Percentiles rank a stretch among this genome's conserved stretches.
phyloP scores from a whole-genome alignment of 2,888 invertebrate species.

The Luffia ferchaultella region DNA sequence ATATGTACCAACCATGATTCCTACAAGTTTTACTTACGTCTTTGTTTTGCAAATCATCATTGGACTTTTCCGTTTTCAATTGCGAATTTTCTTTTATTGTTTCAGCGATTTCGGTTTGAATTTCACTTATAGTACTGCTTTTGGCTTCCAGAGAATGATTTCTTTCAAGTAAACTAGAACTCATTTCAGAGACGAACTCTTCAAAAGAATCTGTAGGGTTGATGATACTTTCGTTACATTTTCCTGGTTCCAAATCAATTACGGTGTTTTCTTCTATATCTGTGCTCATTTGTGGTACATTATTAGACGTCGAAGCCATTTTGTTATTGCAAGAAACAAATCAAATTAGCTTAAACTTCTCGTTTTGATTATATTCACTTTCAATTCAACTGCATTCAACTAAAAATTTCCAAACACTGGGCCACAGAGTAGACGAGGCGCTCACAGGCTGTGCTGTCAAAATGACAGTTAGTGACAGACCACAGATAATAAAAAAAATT shows the following conservation, averaged over 20 bases:
- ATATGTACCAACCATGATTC: too few species aligned
- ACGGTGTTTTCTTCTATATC: constrained; percentile 25
- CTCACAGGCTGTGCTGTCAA: too few species aligned
- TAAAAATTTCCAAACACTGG: too few species aligned
- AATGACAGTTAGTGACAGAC: too few species aligned
- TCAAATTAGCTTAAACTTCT: too few species aligned
- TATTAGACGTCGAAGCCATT: constrained; percentile 54
- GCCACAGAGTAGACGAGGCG: too few species aligned
- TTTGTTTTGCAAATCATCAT: constrained; percentile 45
- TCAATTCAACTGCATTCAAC: too few species aligned
- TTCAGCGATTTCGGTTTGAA: constrained; percentile 62
- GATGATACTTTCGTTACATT: constrained; percentile 70
- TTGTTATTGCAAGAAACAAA: too few species aligned
- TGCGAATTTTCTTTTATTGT: constrained; percentile 27
- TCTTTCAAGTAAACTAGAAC: constrained; percentile 68
- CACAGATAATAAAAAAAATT: too few species aligned
- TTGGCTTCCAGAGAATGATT: constrained; percentile 54
- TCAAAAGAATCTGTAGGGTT: constrained; percentile 77
- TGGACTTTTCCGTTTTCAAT: constrained; percentile 38
- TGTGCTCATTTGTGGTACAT: constrained; percentile 21
- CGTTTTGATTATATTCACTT: too few species aligned
- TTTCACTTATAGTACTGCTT: constrained; percentile 66
- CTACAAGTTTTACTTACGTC: too few species aligned
- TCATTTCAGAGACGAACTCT: constrained; percentile 73
- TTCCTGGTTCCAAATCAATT: constrained; percentile 48